A percentile compares a stretch with the other conserved stretches of the same genome.
Conservation (phyloP, 2,797 vertebrate species). For the Cossypha heuglini region DNA sequence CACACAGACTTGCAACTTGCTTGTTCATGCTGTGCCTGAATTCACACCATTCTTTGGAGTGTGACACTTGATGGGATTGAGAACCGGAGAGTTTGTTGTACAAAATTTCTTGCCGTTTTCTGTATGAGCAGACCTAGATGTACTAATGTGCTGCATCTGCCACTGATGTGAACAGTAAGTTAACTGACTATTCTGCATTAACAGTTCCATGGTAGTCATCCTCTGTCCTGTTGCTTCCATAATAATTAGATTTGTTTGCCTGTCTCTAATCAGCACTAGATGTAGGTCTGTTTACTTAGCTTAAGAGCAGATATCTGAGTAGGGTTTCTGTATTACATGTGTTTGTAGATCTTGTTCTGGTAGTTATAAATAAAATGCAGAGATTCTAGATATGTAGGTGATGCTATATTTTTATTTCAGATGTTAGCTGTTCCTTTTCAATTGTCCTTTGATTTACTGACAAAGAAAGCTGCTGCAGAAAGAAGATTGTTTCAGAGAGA, state of each 20-base stretch:
- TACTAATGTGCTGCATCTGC: not conserved
- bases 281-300: not conserved
- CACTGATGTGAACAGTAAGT: not conserved
- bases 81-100: not conserved
- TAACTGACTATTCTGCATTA: not conserved
- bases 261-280: not conserved
- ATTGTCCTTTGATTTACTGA: not conserved
- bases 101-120: not conserved
- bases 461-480: not conserved
- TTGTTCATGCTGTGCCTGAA: not conserved
- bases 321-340: rapidly evolving
- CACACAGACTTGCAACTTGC: not conserved
- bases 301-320: not conserved
- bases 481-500: not conserved
- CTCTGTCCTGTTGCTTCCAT: not conserved
- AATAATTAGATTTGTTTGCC: not conserved
- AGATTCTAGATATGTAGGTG: not conserved
- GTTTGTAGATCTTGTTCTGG: not conserved
- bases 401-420: not conserved
- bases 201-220: not conserved
- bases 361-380: not conserved
- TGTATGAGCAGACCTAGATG: not conserved
- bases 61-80: not conserved
- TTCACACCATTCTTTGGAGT: not conserved
- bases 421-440: not conserved